Evolutionary conservation across 2,113 vertebrate species (phyloP).

Genomic region (Burhinus oedicnemus): DNA sequence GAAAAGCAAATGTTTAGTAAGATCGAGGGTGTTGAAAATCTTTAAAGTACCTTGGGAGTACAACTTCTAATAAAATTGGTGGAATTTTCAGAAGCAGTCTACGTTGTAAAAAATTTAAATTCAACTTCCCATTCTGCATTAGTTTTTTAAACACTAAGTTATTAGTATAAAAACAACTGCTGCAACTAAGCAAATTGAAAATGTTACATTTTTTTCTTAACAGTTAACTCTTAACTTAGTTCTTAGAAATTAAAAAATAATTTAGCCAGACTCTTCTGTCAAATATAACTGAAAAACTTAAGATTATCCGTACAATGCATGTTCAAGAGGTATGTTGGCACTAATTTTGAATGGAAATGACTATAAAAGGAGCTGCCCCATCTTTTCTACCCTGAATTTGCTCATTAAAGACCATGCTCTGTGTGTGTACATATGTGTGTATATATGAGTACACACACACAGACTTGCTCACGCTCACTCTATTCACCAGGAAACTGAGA

Average conservation of each 20-base stretch:
- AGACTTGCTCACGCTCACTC: not conserved
- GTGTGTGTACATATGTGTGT: not conserved
- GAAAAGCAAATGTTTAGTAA: not conserved
- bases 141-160: not conserved
- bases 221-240: not conserved
- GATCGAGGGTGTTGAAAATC: not conserved
- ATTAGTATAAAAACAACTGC: not conserved
- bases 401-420: not conserved
- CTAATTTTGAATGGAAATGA: not conserved
- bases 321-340: not conserved
- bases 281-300: not conserved
- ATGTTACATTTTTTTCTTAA: not conserved
- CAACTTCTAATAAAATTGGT: not conserved
- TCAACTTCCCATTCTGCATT: not conserved
- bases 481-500: not conserved
- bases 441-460: not conserved
- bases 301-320: accelerated
- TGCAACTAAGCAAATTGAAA: not conserved
- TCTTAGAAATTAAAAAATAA: not conserved
- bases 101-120: not conserved
- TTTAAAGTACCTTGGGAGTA: not conserved
- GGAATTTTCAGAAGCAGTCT: not conserved
- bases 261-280: not conserved
- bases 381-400: not conserved
- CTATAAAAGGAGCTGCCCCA: not conserved